phyloP scores from a whole-genome alignment of 2,113 vertebrate species.

The Chionodraco myersi region DNA sequence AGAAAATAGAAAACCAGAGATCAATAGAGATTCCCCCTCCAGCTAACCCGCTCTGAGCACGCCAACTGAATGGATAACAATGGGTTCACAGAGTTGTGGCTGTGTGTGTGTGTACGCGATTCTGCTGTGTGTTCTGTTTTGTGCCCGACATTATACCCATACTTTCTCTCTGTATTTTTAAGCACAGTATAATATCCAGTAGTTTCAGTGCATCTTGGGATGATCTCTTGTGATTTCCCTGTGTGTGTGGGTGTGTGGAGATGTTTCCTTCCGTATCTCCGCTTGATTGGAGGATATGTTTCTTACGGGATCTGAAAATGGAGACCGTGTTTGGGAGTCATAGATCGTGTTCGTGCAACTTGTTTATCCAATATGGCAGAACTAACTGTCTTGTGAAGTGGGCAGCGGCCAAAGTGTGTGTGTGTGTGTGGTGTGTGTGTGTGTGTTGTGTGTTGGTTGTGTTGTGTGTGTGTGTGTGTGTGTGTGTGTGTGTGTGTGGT shows the following conservation, averaged over 20 bases:
- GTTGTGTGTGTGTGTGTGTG: background rate
- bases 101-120: background rate
- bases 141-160: slow-evolving; percentile 4
- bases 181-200: slow-evolving; percentile 18
- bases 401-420: background rate
- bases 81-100: too few species aligned
- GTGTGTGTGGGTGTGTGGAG: slow-evolving; percentile 10
- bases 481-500: background rate
- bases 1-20: too few species aligned
- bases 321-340: slow-evolving; percentile 50
- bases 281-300: slow-evolving; percentile 37
- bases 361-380: slow-evolving; percentile 66
- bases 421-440: background rate
- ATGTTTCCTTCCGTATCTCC: slow-evolving; percentile 7
- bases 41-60: too few species aligned
- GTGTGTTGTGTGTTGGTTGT: too few species aligned
- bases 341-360: slow-evolving; percentile 68
- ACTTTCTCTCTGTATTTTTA: background rate
- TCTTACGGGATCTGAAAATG: slow-evolving; percentile 59
- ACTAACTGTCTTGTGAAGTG: slow-evolving; percentile 39
- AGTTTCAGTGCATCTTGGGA: slow-evolving; percentile 38
- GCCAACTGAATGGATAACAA: too few species aligned
- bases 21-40: too few species aligned
- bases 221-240: slow-evolving; percentile 18
- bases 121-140: slow-evolving; percentile 8